A percentile compares a stretch with the other conserved stretches of the same genome.
phyloP scores from a whole-genome alignment of 1,140 invertebrate species.

The Arctopsyche grandis region DNA sequence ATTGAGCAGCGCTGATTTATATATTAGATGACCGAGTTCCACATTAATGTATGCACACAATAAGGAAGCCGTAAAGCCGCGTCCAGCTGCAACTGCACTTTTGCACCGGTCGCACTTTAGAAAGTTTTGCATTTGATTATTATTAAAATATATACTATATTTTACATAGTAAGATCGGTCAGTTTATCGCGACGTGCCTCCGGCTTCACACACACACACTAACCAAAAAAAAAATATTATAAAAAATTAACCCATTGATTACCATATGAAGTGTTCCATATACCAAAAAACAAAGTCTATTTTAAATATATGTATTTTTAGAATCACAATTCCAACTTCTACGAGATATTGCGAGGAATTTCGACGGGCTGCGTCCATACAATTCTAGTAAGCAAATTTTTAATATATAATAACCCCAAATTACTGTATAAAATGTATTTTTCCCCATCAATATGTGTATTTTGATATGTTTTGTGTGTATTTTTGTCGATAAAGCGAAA shows the following conservation, averaged over 20 bases:
- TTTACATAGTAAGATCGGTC: background rate
- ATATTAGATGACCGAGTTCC: conserved; percentile 35
- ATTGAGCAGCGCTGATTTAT: too few species aligned
- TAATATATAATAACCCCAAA: background rate
- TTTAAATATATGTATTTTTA: conserved; percentile 27
- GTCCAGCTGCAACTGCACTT: background rate
- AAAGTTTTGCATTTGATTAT: conserved; percentile 36
- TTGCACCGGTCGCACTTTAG: conserved; percentile 9
- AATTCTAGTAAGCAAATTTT: conserved; percentile 18
- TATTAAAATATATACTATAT: background rate
- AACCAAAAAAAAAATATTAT: too few species aligned
- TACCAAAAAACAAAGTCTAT: background rate
- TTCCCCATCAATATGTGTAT: background rate
- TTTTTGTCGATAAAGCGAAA: conserved; percentile 37
- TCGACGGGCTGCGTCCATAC: conserved; percentile 21
- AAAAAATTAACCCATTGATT: too few species aligned
- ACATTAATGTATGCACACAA: conserved; percentile 41
- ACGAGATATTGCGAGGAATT: conserved; percentile 42
- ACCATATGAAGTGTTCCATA: too few species aligned
- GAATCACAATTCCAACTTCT: conserved; percentile 42
- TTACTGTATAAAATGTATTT: background rate
- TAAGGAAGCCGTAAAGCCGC: conserved; percentile 35
- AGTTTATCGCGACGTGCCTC: too few species aligned
- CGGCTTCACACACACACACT: too few species aligned
- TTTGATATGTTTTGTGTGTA: conserved; percentile 6